Conservation (phyloP, 2,888 invertebrate genomes). For the Chromoteleia sp. region DNA sequence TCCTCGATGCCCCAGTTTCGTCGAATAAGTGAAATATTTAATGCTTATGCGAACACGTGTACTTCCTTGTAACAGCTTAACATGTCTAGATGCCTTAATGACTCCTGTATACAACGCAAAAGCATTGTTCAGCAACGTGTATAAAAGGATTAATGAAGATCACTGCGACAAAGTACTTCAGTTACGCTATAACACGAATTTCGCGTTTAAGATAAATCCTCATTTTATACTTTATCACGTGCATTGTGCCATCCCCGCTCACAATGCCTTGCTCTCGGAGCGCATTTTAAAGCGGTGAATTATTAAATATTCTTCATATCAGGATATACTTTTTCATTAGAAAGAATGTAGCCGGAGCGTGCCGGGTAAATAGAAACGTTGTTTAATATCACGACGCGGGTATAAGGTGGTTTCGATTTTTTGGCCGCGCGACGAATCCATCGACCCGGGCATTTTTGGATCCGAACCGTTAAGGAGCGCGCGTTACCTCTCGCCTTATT, state of each 20-base stretch:
- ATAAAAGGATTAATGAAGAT: slow-evolving; percentile 69
- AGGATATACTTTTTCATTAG: slow-evolving; percentile 49
- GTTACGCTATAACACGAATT: slow-evolving; percentile 55
- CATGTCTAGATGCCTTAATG: slow-evolving; percentile 62
- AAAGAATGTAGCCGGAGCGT: slow-evolving; percentile 4
- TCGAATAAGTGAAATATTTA: slow-evolving; percentile 37
- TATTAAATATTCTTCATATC: slow-evolving; percentile 60
- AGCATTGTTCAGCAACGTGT: slow-evolving; percentile 63
- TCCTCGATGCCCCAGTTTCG: neutral
- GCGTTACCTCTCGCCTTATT: slow-evolving; percentile 1
- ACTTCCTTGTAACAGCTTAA: slow-evolving; percentile 52
- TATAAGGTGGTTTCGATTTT: too few relatives aligned
- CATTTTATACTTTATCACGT: slow-evolving; percentile 58
- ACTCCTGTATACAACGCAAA: slow-evolving; percentile 53
- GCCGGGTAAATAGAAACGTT: slow-evolving; percentile 23
- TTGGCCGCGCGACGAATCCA: neutral
- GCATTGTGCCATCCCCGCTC: slow-evolving; percentile 22
- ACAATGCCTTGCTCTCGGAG: neutral
- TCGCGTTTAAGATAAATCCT: slow-evolving; percentile 60
- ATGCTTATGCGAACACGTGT: slow-evolving; percentile 50
- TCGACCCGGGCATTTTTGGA: slow-evolving; percentile 7
- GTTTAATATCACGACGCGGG: slow-evolving; percentile 26
- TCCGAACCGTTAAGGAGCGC: neutral
- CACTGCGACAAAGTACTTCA: slow-evolving; percentile 65
- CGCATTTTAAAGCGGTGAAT: slow-evolving; percentile 26